Conservation (phyloP, 2,797 vertebrate species). For the Aplochiton taeniatus region DNA sequence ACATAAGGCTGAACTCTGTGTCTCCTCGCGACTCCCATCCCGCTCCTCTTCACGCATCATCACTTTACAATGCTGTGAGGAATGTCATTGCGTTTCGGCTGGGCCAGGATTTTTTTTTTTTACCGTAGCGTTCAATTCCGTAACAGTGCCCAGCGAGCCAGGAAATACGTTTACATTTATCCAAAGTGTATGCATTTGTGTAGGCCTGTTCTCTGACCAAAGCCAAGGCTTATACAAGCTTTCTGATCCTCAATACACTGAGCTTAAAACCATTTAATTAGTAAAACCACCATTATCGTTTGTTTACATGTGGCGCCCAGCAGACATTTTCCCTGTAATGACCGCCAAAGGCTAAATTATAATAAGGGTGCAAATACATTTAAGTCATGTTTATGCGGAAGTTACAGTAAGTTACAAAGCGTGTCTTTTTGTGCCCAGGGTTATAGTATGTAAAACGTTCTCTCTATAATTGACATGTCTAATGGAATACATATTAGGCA, state of each 20-base stretch:
- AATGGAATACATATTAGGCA: too few relatives aligned
- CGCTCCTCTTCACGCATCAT: slow-evolving; percentile 36
- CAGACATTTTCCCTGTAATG: slow-evolving; percentile 34
- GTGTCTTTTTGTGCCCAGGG: not conserved
- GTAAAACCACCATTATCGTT: slow-evolving; percentile 37
- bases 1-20: slow-evolving; percentile 27
- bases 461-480: too few relatives aligned
- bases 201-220: not conserved
- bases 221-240: slow-evolving; percentile 12
- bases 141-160: slow-evolving; percentile 18
- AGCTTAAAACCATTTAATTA: slow-evolving; percentile 49
- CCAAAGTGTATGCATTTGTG: slow-evolving; percentile 47
- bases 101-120: slow-evolving; percentile 35
- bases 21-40: not conserved
- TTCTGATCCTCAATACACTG: slow-evolving; percentile 45
- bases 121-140: slow-evolving; percentile 24
- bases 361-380: slow-evolving; percentile 5
- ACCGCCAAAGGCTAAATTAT: slow-evolving; percentile 5
- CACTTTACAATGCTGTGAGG: slow-evolving; percentile 48
- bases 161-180: slow-evolving; percentile 47
- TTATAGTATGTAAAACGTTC: not conserved
- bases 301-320: slow-evolving; percentile 23
- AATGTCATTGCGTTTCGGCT: slow-evolving; percentile 44
- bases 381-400: slow-evolving; percentile 2
- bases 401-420: too few relatives aligned